Evolutionary conservation across 2,888 invertebrate species (phyloP).

Genomic region (Stratiomys singularior): DNA sequence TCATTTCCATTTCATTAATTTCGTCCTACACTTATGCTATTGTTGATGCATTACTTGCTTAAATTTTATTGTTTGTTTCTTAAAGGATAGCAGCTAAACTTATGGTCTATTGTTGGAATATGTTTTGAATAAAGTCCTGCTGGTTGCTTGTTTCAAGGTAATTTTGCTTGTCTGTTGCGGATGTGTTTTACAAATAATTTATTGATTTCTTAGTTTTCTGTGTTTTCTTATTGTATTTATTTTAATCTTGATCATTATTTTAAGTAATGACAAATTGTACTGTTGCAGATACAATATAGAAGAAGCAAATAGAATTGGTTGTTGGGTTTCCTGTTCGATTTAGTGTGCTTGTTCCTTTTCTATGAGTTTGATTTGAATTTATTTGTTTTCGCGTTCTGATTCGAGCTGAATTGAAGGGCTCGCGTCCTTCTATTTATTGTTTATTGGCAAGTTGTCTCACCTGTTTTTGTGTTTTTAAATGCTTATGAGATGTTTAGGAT

Average conservation of each 20-base stretch:
- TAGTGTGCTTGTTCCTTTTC: slow-evolving; percentile 41
- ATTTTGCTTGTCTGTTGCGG: not conserved
- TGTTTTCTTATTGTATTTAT: slow-evolving; percentile 36
- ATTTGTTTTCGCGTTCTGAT: too few relatives aligned
- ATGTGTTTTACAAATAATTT: slow-evolving; percentile 24
- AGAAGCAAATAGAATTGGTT: slow-evolving; percentile 48
- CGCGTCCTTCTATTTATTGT: too few relatives aligned
- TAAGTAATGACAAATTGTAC: slow-evolving; percentile 52
- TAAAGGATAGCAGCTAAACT: slow-evolving; percentile 56
- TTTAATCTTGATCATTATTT: slow-evolving; percentile 41
- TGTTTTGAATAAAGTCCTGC: slow-evolving; percentile 50
- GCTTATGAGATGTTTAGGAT: too few relatives aligned
- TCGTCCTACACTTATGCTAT: slow-evolving; percentile 40
- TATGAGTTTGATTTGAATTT: too few relatives aligned
- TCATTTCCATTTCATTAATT: slow-evolving; percentile 50
- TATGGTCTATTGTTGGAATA: slow-evolving; percentile 55
- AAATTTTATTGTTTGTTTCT: slow-evolving; percentile 51
- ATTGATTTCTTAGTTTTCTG: slow-evolving; percentile 27
- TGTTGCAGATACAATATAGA: slow-evolving; percentile 48
- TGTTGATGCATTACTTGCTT: slow-evolving; percentile 47
- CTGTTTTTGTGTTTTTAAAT: too few relatives aligned
- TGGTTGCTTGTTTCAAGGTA: slow-evolving; percentile 45
- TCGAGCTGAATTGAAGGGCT: too few relatives aligned
- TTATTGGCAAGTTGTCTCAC: too few relatives aligned
- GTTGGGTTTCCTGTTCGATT: slow-evolving; percentile 10